Evolutionary conservation across 2,113 vertebrate species (phyloP).

Genomic region (Rhagologus leucostigma): DNA sequence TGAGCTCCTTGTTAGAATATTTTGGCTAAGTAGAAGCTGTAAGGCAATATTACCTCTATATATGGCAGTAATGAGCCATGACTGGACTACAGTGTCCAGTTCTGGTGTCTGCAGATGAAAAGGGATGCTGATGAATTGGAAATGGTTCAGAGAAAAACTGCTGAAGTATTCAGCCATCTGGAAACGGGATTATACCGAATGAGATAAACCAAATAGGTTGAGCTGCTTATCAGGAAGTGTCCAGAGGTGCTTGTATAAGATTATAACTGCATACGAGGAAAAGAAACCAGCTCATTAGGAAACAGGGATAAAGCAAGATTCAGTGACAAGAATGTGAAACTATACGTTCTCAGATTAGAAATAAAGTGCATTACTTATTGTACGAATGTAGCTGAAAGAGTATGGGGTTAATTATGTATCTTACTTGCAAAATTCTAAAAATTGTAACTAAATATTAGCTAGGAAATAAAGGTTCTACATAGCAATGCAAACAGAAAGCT

Average conservation of each 20-base stretch:
- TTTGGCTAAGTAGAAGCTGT: background rate
- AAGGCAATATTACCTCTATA: background rate
- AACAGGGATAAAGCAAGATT: background rate
- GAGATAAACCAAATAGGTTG: background rate
- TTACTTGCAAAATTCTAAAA: background rate
- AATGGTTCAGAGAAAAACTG: background rate
- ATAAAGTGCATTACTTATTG: background rate
- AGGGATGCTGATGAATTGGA: background rate
- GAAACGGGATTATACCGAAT: background rate
- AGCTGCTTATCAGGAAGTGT: background rate
- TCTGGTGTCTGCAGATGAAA: background rate
- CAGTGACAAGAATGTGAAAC: background rate
- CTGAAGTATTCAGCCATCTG: background rate
- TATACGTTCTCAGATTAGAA: background rate
- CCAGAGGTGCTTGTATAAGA: background rate
- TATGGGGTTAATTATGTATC: background rate
- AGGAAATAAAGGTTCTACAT: background rate
- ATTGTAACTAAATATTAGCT: background rate
- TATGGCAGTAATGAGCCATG: background rate
- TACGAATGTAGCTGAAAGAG: background rate
- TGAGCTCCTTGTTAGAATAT: background rate
- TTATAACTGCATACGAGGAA: background rate
- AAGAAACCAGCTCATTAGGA: background rate
- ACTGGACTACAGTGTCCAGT: background rate
- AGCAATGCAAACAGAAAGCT: background rate